phyloP scores from a whole-genome alignment of 30 jellyfish, hydroid and myxozoan genomes.

The Aurelia aurita region DNA sequence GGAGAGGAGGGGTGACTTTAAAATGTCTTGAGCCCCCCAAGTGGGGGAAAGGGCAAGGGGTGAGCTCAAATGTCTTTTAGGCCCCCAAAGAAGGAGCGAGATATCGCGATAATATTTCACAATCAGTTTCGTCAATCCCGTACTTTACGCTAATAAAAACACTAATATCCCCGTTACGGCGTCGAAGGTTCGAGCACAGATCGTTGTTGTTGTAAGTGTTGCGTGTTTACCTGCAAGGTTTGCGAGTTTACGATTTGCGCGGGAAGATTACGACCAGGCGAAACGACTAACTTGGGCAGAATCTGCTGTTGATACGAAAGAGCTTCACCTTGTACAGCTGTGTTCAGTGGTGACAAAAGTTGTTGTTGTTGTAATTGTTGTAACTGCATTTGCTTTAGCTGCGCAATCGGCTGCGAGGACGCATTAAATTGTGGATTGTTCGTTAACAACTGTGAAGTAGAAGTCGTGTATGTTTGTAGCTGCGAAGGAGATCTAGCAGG shows the following conservation, averaged over 20 bases:
- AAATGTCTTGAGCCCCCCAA: neutral
- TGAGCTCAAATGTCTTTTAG: neutral
- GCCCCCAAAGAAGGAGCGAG: neutral
- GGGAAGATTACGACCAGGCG: constrained; percentile 62
- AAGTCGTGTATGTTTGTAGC: constrained; percentile 21
- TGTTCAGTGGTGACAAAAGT: constrained; percentile 62
- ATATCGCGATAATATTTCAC: neutral
- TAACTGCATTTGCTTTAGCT: constrained; percentile 49
- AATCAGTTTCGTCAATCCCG: constrained; percentile 9
- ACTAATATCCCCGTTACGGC: constrained; percentile 31
- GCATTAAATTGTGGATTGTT: constrained; percentile 43
- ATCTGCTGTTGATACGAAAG: constrained; percentile 68
- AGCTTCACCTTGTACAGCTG: constrained; percentile 56
- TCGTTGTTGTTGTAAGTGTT: constrained; percentile 43
- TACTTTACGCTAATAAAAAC: constrained; percentile 12
- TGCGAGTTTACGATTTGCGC: constrained; percentile 57
- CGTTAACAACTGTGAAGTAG: constrained; percentile 36
- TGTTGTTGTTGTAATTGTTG: constrained; percentile 69
- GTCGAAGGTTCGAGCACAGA: constrained; percentile 63
- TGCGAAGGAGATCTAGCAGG: constrained; percentile 71
- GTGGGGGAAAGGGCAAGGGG: neutral
- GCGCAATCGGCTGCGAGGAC: constrained; percentile 62
- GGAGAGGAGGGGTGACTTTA: neutral
- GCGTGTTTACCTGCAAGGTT: constrained; percentile 40
- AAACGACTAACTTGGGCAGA: constrained; percentile 58